Conservation (phyloP, 2,797 vertebrate genomes). For the Ceryle rudis region DNA sequence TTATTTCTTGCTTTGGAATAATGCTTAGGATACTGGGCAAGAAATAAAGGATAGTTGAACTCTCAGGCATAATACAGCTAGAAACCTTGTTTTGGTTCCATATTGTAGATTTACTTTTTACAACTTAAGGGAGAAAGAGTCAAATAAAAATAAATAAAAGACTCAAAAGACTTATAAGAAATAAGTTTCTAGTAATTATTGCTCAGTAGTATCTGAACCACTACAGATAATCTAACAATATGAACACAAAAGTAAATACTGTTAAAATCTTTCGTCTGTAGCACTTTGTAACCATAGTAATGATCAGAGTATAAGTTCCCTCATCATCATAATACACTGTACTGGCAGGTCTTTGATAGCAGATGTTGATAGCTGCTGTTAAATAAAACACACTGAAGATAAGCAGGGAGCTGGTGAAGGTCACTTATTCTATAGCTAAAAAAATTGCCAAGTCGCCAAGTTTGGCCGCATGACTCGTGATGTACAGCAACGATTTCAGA, state of each 20-base stretch:
- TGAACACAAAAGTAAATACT: not conserved
- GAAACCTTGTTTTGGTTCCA: not conserved
- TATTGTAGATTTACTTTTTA: not conserved
- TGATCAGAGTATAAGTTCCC: not conserved
- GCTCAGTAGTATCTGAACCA: not conserved
- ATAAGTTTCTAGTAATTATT: not conserved
- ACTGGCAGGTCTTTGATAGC: not conserved
- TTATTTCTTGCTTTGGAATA: not conserved
- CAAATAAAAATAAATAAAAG: not conserved
- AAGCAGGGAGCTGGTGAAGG: not conserved
- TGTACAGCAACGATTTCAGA: not conserved
- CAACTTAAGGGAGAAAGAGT: not conserved
- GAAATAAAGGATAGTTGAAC: not conserved
- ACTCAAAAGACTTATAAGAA: not conserved
- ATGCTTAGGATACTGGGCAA: not conserved
- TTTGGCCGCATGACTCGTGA: not conserved
- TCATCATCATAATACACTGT: not conserved
- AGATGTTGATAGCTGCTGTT: not conserved
- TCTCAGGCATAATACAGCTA: not conserved
- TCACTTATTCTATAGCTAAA: not conserved
- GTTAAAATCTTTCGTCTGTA: not conserved
- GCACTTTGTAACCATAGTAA: slow-evolving; percentile 37
- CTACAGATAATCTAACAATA: not conserved
- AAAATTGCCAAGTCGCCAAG: not conserved
- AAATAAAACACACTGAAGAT: not conserved